Evolutionary conservation across 92 coral and sea anemone species (phyloP).

Genomic region (Umimayanthus chanpuru): DNA sequence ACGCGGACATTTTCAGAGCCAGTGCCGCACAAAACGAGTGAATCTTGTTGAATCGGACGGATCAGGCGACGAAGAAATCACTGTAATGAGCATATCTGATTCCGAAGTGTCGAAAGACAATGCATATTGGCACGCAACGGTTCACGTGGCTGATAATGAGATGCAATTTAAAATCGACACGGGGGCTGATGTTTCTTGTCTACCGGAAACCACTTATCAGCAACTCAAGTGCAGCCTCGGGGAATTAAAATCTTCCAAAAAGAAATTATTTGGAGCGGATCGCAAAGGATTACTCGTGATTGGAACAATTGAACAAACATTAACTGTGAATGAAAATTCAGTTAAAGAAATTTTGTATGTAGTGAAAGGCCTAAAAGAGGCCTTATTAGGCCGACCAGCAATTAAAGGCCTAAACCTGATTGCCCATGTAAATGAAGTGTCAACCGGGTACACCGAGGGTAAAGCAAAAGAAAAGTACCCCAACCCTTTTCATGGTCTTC

Average conservation of each 20-base stretch:
- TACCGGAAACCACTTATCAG: neutral
- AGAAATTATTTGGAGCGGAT: slow-evolving; percentile 14
- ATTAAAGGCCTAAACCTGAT: slow-evolving; percentile 44
- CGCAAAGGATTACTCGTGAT: neutral
- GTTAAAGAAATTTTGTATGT: slow-evolving; percentile 8
- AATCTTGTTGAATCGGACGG: neutral
- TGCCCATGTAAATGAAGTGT: slow-evolving; percentile 6
- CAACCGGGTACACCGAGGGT: neutral
- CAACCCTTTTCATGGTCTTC: too few relatives aligned
- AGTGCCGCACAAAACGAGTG: neutral
- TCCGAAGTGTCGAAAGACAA: too few relatives aligned
- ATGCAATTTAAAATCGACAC: neutral
- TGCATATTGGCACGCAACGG: neutral
- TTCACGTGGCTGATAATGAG: neutral
- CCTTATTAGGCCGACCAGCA: neutral
- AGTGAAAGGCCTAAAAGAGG: slow-evolving; percentile 25
- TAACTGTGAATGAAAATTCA: neutral
- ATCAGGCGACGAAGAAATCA: too few relatives aligned
- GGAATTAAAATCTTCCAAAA: neutral
- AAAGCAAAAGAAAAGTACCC: too few relatives aligned
- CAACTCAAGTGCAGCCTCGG: neutral
- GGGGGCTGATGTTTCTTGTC: neutral
- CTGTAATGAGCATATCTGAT: too few relatives aligned
- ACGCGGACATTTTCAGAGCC: neutral
- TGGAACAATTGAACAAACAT: neutral